Conservation (phyloP, 2,113 vertebrate genomes). For the Fregata magnificens region DNA sequence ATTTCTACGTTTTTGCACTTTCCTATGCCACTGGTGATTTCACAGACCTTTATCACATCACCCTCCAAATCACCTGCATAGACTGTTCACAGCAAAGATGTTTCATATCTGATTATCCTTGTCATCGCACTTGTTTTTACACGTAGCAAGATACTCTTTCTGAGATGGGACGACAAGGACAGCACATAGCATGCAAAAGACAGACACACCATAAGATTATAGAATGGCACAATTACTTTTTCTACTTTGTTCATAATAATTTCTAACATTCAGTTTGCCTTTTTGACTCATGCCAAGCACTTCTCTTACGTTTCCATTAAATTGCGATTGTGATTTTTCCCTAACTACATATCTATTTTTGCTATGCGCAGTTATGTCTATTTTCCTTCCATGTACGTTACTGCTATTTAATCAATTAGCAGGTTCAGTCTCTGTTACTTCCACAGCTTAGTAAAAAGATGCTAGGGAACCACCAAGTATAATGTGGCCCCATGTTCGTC, state of each 20-base stretch:
- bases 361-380: not conserved
- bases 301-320: not conserved
- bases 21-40: not conserved
- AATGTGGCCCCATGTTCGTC: not conserved
- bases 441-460: not conserved
- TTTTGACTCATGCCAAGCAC: not conserved
- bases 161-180: not conserved
- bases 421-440: not conserved
- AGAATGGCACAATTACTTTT: not conserved
- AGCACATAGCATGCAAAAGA: not conserved
- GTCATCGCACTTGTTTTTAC: not conserved
- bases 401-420: not conserved
- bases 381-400: not conserved
- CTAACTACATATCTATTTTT: not conserved
- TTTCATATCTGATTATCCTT: not conserved
- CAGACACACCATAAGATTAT: not conserved
- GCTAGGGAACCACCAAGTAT: not conserved
- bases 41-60: not conserved
- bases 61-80: not conserved
- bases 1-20: not conserved
- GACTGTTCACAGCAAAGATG: not conserved
- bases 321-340: not conserved
- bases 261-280: not conserved
- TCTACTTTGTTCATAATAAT: not conserved
- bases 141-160: not conserved